Evolutionary conservation across 2,113 vertebrate genomes (phyloP).

Genomic region (Chrysochloris asiatica): DNA sequence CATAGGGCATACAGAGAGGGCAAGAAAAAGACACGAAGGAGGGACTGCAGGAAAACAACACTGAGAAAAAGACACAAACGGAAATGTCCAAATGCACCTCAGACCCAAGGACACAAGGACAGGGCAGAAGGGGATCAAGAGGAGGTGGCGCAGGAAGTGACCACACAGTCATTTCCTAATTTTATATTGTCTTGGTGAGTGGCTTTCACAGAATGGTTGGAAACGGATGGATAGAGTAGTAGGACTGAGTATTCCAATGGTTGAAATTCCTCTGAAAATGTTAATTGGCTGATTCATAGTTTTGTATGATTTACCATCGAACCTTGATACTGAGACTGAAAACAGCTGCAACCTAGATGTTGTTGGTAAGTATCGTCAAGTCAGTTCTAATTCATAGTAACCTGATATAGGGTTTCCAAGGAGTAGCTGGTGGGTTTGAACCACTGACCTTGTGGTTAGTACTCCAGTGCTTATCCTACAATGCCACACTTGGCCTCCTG

Average conservation of each 20-base stretch:
- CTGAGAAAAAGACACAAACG: neutral
- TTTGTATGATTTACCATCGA: no score
- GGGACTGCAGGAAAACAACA: neutral
- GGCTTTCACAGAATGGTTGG: neutral
- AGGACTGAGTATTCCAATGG: neutral
- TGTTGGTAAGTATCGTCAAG: no score
- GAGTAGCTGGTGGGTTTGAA: no score
- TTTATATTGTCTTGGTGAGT: neutral
- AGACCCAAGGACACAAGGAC: neutral
- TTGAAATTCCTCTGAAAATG: neutral
- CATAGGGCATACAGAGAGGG: no score
- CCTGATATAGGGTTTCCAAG: no score
- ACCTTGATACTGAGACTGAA: no score
- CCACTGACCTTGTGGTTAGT: no score
- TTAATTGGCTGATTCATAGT: slow-evolving; percentile 17
- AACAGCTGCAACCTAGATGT: no score
- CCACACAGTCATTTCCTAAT: neutral
- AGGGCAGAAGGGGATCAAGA: no score
- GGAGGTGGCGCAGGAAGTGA: neutral
- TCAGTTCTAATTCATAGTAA: no score
- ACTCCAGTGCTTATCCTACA: no score
- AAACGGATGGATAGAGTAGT: neutral
- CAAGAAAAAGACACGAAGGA: neutral
- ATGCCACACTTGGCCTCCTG: no score
- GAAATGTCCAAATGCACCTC: neutral